phyloP scores from a whole-genome alignment of 2,113 vertebrate genomes.

The Cololabis saira region DNA sequence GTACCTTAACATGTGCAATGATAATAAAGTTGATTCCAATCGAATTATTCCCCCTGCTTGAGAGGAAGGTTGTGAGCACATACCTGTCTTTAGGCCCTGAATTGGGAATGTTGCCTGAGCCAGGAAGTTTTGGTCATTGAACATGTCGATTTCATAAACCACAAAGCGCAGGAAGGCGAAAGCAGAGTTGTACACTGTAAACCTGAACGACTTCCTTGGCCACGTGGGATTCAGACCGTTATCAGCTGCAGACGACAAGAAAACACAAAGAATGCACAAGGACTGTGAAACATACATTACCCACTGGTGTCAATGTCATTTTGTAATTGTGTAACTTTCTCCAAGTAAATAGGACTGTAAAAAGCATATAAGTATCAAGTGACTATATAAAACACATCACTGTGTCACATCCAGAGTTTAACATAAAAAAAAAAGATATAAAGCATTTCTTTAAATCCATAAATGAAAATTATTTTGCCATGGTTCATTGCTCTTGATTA shows the following conservation, averaged over 20 bases:
- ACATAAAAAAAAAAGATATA: no score
- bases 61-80: neutral
- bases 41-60: neutral
- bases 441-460: no score
- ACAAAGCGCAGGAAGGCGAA: conserved; percentile 96
- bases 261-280: neutral
- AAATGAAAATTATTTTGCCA: no score
- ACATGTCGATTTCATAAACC: conserved; percentile 99
- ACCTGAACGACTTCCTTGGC: conserved; percentile 90
- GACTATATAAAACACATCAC: no score
- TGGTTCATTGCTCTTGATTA: no score
- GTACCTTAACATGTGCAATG: no score
- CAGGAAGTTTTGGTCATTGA: conserved; percentile 97
- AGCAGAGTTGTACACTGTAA: conserved; percentile 90
- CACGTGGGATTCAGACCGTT: conserved; percentile 96
- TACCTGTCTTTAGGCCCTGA: conserved; percentile 93
- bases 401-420: no score
- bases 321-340: no score
- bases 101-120: conserved; percentile 96
- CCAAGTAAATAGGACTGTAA: no score
- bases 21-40: no score
- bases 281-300: neutral
- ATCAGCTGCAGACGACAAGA: conserved; percentile 83
- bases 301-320: neutral
- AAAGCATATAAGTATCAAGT: no score